A percentile compares a stretch with the other conserved stretches of the same genome.
These are phyloP conservation scores for Torymus auratus DNA, from an alignment of 2,888 invertebrate genomes.

Conservation along the genomic window DNA sequence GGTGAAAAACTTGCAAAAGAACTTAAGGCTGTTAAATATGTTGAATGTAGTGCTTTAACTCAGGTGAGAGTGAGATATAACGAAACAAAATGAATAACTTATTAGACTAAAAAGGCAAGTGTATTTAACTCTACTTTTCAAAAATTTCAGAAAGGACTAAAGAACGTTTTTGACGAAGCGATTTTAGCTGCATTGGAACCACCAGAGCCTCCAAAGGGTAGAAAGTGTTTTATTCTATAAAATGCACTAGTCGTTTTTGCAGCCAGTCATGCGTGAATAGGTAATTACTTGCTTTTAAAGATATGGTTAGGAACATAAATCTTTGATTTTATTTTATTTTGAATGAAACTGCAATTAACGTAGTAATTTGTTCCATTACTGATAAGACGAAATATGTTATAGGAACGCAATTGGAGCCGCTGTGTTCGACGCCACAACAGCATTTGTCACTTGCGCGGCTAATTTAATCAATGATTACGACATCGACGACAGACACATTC, in stretches of 20 bases:
- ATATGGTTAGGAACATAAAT: neutral
- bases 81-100: slow-evolving; percentile 3
- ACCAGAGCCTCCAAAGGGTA: slow-evolving; percentile 95
- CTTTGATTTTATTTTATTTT: neutral
- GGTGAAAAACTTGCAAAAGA: slow-evolving; percentile 98
- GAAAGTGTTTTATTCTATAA: slow-evolving; percentile 90
- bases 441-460: slow-evolving; percentile 52
- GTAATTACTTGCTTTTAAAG: slow-evolving; percentile 26
- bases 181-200: slow-evolving; percentile 98
- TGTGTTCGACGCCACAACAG: slow-evolving; percentile 55
- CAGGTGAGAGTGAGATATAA: slow-evolving; percentile 82
- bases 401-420: slow-evolving; percentile 53
- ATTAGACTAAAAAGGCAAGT: neutral
- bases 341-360: no score
- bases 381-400: neutral
- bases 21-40: slow-evolving; percentile 98
- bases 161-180: slow-evolving; percentile 99
- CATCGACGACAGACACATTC: slow-evolving; percentile 57
- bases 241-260: slow-evolving; percentile 53
- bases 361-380: neutral
- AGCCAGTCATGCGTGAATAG: slow-evolving; percentile 57
- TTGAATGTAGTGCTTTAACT: slow-evolving; percentile 98
- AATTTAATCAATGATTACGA: slow-evolving; percentile 50
- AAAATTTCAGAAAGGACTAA: slow-evolving; percentile 90
- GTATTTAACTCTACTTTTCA: slow-evolving; percentile 40